These are phyloP conservation scores for Xylota sylvarum DNA, from an alignment of 2,888 invertebrate genomes.

Conservation along the genomic window DNA sequence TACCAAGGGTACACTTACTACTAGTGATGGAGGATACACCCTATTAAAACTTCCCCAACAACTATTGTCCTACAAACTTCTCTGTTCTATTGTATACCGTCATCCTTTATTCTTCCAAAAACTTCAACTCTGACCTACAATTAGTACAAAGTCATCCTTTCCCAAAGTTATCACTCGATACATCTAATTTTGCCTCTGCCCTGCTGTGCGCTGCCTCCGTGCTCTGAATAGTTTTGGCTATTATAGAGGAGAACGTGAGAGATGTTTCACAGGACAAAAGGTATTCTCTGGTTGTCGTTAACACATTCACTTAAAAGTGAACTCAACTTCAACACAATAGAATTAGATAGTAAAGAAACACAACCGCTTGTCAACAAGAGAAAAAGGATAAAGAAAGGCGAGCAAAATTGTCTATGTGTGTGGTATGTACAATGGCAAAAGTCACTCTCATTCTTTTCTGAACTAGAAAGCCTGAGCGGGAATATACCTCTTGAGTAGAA, in stretches of 20 bases:
- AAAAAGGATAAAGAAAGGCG: not conserved
- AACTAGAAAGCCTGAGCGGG: not conserved
- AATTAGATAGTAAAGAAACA: slow-evolving; percentile 27
- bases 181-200: slow-evolving; percentile 38
- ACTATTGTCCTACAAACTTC: not conserved
- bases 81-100: not conserved
- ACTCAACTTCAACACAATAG: slow-evolving; percentile 55
- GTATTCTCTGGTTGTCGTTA: slow-evolving; percentile 53
- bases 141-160: slow-evolving; percentile 50
- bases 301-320: slow-evolving; percentile 56
- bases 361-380: slow-evolving; percentile 6
- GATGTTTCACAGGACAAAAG: slow-evolving; percentile 45
- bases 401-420: not conserved
- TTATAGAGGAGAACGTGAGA: slow-evolving; percentile 4
- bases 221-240: slow-evolving; percentile 42
- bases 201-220: slow-evolving; percentile 27
- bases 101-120: not conserved
- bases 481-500: not conserved
- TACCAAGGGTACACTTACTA: no score
- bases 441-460: not conserved
- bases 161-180: slow-evolving; percentile 48
- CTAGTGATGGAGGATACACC: no score
- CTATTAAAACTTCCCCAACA: not conserved
- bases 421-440: not conserved
- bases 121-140: slow-evolving; percentile 51